phyloP scores from a whole-genome alignment of 2,888 invertebrate genomes.

The Noctua janthe region DNA sequence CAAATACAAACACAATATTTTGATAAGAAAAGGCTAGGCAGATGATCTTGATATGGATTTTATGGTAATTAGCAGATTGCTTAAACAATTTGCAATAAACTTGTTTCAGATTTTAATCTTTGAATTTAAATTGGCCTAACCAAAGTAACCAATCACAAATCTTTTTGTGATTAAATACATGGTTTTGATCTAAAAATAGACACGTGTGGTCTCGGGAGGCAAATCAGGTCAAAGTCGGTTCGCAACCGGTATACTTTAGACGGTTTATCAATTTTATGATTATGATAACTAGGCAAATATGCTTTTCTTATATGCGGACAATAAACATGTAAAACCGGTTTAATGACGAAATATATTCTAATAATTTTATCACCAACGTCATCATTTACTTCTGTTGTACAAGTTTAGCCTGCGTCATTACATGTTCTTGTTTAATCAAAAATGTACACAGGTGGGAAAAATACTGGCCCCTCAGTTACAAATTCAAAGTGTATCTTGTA shows the following conservation, averaged over 20 bases:
- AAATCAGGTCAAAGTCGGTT: constrained; percentile 60
- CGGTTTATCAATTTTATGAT: constrained; percentile 32
- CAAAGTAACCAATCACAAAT: constrained; percentile 8
- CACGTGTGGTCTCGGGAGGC: constrained; percentile 19
- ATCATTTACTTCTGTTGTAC: background rate
- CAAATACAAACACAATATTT: background rate
- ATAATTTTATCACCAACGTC: constrained; percentile 5
- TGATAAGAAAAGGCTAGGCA: background rate
- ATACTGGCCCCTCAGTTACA: constrained; percentile 36
- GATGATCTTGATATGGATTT: background rate
- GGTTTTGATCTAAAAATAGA: constrained; percentile 45
- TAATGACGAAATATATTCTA: constrained; percentile 3
- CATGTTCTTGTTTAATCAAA: constrained; percentile 20
- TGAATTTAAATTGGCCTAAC: constrained; percentile 16
- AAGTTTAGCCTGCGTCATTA: constrained; percentile 10
- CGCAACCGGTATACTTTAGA: constrained; percentile 40
- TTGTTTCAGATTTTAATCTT: constrained; percentile 12
- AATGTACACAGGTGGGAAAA: constrained; percentile 29
- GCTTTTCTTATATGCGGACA: constrained; percentile 20
- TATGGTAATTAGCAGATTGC: background rate
- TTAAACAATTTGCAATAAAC: background rate
- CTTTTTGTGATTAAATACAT: constrained; percentile 10
- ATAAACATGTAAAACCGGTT: constrained; percentile 13
- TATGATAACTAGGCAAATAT: constrained; percentile 29
- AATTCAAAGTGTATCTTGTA: constrained; percentile 44